Percentiles rank a stretch among this genome's conserved stretches.
Conservation (phyloP, 2,888 invertebrate species). For the Campoletis raptor region DNA sequence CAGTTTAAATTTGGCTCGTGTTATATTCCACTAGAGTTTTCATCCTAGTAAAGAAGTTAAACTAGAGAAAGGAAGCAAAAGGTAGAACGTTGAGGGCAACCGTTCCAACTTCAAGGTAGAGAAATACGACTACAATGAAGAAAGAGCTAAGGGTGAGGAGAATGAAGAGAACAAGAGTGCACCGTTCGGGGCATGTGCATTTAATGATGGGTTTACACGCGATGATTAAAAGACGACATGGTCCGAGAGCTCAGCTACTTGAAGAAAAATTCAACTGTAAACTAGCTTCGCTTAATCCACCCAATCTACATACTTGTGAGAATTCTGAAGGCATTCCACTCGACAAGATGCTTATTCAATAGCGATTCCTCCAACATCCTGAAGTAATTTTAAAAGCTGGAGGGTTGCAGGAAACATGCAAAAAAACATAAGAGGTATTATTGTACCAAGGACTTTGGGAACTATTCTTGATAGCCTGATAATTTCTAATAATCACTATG, state of each 20-base stretch:
- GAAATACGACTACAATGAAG: conserved; percentile 1
- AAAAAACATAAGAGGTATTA: neutral
- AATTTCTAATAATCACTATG: conserved; percentile 29
- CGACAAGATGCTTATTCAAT: conserved; percentile 24
- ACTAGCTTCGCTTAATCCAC: conserved; percentile 27
- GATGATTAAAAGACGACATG: conserved; percentile 49
- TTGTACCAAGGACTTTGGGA: neutral
- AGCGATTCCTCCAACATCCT: conserved; percentile 5
- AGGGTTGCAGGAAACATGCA: neutral
- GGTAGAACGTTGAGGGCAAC: neutral
- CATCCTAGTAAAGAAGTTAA: neutral
- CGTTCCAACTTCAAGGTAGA: neutral
- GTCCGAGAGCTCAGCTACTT: conserved; percentile 26
- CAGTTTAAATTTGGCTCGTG: neutral
- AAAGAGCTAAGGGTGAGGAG: neutral
- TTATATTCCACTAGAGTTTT: neutral
- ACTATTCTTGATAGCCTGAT: conserved; percentile 20
- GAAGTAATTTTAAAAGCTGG: neutral
- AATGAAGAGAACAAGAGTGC: conserved; percentile 23
- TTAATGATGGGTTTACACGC: conserved; percentile 67
- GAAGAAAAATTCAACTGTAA: conserved; percentile 53
- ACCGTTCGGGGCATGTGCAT: conserved; percentile 37
- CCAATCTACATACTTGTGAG: conserved; percentile 16
- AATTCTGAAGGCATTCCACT: conserved; percentile 1
- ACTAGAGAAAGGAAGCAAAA: neutral